Percentiles rank a stretch among this genome's conserved stretches.
These are phyloP conservation scores for Numida meleagris DNA, from an alignment of 2,113 vertebrate species.

Conservation along the genomic window DNA sequence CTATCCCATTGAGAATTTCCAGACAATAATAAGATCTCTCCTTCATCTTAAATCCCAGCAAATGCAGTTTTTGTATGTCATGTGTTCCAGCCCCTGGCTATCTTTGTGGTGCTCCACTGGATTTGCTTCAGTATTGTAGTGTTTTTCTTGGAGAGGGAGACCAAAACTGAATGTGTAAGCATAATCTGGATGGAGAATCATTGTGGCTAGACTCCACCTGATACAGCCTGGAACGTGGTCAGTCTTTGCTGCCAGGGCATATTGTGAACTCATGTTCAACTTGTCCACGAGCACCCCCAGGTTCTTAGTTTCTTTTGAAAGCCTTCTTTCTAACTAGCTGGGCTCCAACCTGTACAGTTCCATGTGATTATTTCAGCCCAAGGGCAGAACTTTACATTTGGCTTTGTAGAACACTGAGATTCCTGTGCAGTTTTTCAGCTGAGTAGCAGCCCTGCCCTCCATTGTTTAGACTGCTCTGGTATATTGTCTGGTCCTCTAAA, in stretches of 20 bases:
- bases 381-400: background rate
- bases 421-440: background rate
- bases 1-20: background rate
- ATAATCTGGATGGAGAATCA: background rate
- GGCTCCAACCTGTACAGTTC: background rate
- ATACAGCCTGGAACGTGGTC: background rate
- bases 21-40: background rate
- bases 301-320: background rate
- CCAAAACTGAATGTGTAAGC: background rate
- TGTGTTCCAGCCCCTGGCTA: background rate
- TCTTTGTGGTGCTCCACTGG: background rate
- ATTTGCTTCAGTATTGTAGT: background rate
- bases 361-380: background rate
- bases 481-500: background rate
- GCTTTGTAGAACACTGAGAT: background rate
- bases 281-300: background rate
- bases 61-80: background rate
- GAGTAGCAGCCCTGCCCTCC: background rate
- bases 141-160: background rate
- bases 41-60: background rate
- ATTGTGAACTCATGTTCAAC: background rate
- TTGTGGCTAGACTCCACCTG: background rate
- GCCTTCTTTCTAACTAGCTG: background rate
- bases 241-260: background rate
- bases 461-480: background rate